Percentiles rank a stretch among this genome's conserved stretches.
phyloP scores from a whole-genome alignment of 2,113 vertebrate species.

The Xiphorhynchus elegans region DNA sequence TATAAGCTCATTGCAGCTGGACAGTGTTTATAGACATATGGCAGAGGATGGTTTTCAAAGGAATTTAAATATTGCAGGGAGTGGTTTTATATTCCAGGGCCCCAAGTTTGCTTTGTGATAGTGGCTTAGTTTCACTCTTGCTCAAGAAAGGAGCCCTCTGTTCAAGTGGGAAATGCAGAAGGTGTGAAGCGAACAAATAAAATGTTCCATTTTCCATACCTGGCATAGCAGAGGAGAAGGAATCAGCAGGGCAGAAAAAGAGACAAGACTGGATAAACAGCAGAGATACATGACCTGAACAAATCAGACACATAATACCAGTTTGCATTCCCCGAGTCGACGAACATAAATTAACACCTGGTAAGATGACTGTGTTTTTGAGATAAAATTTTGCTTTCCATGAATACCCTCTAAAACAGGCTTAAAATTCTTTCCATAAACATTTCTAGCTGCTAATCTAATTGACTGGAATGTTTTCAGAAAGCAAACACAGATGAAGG shows the following conservation, averaged over 20 bases:
- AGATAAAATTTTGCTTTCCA: conserved; percentile 33
- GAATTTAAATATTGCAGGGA: conserved; percentile 59
- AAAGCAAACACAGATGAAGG: conserved; percentile 23
- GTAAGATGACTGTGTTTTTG: not conserved
- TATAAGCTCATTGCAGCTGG: conserved; percentile 11
- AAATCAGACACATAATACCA: not conserved
- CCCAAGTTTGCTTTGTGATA: conserved; percentile 57
- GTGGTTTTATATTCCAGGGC: conserved; percentile 39
- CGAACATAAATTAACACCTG: not conserved
- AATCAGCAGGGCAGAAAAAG: not conserved
- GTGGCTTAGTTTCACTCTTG: not conserved
- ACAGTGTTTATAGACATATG: conserved; percentile 34
- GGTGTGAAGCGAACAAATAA: conserved; percentile 33
- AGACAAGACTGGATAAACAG: not conserved
- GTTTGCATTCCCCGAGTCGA: not conserved
- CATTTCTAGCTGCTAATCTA: not conserved
- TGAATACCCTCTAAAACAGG: not conserved
- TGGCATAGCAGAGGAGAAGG: not conserved
- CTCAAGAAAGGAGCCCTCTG: conserved; percentile 40
- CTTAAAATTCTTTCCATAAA: conserved; percentile 36
- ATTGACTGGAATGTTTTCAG: conserved; percentile 10
- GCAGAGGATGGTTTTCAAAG: conserved; percentile 45
- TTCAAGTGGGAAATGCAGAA: not conserved
- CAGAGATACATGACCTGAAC: not conserved
- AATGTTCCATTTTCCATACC: not conserved